These are phyloP conservation scores for Mobula birostris DNA, from an alignment of 2,113 vertebrate genomes.

Conservation along the genomic window DNA sequence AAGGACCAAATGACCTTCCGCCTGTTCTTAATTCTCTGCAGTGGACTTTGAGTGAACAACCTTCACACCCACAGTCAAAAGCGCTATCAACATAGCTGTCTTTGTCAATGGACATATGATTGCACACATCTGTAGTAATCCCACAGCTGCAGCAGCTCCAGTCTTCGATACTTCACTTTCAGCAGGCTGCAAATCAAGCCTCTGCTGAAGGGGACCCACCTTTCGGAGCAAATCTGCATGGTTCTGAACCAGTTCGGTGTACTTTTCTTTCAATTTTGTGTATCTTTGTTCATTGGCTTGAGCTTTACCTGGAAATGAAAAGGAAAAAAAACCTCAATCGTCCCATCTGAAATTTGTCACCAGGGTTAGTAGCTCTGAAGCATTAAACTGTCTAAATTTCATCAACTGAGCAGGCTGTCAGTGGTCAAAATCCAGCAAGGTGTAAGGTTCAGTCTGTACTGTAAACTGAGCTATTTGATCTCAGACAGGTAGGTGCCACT, in stretches of 20 bases:
- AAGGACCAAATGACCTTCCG: no score
- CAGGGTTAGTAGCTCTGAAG: neutral
- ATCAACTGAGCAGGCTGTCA: neutral
- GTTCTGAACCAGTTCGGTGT: slow-evolving; percentile 88
- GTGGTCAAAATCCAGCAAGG: no score
- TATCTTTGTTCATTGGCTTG: slow-evolving; percentile 93
- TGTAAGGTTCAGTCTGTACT: neutral
- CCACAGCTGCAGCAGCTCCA: neutral
- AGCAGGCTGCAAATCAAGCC: neutral
- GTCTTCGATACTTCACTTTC: neutral
- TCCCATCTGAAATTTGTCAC: neutral
- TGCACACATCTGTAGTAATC: neutral
- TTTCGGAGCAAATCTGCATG: slow-evolving; percentile 90
- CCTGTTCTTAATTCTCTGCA: no score
- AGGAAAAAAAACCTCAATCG: neutral
- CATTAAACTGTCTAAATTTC: neutral
- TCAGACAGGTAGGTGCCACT: neutral
- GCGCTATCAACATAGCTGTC: neutral
- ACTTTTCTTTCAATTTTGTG: slow-evolving; percentile 93
- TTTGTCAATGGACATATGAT: neutral
- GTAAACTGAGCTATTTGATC: neutral
- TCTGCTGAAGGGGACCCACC: slow-evolving; percentile 52
- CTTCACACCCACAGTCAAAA: no score
- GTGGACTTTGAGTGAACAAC: no score
- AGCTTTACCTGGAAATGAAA: slow-evolving; percentile 64